Evolutionary conservation across 2,888 invertebrate species (phyloP), one percentile per base, ranked within the genome.

Genomic region (Charanyca ferruginea): DNA sequence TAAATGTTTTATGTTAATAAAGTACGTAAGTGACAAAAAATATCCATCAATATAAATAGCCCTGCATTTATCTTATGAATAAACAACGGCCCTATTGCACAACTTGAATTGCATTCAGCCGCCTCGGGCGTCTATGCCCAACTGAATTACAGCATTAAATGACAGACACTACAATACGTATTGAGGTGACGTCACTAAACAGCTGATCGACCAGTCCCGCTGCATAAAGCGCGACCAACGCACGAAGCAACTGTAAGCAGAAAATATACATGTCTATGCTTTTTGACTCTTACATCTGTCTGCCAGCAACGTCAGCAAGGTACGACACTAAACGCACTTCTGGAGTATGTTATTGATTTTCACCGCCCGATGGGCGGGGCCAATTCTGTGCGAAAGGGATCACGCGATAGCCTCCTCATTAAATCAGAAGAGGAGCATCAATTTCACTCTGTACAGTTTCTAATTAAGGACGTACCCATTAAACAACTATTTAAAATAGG

Each of bases 391-490:
- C 91, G 94, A 95, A 91, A 94, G 94, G 91, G 95, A 95, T 93
- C 94, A 93, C 93, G 88, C 93, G 89, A 94, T 94, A 88, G 91
- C 91, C 90, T 87, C 88, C 90, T 93, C 92, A 94, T 94, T 93
- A 94, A 94, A 94, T 91, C 91, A 93, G 94, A 95, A 91, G 89
- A 93, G 90, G 93, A 94, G 87, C 90, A 88, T 90, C 88, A 84
- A 90, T 91, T 94, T 94, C 89, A 85, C 91, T 91, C 91, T 62
- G 90, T 90, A 88, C 93, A 86, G 89, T 89, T 93, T 94, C 91
- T 93, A 94, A 95, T 95, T 94, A 95, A 95, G 94, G 94, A 93
- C 91, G 94, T 93, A 86, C 92, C 94, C 90, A 95, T 95, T 94
- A 94, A 93, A 91, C 89, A 94, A 94, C 95, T 94, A 94, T 95